Evolutionary conservation across 2,113 vertebrate genomes (phyloP), one percentile per base, ranked within the genome.

Genomic region (Cheirogaleus medius): DNA sequence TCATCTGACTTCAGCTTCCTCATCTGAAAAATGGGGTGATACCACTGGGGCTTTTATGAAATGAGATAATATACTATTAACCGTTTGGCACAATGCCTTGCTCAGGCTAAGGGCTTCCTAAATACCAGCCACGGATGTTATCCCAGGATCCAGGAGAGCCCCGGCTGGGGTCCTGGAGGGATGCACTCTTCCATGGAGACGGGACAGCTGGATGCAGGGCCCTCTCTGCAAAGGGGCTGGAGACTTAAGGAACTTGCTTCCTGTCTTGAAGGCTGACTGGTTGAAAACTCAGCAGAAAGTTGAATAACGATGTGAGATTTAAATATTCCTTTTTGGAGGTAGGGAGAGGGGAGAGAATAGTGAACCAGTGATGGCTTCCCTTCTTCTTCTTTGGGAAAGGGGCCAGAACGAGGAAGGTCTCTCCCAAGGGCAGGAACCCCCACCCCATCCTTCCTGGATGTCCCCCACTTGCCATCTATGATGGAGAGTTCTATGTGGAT

Each of bases 11-110:
- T 90, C 42, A 73, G 39, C 96, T 86, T 96, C 56, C 39, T 94
- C 63, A 91, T 95, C 81, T 92, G 91, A 92, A 87, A 97, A 88
- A 84, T 84, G n/a, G 27, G 8, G 32, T 60, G 73, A 71, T 64
- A 87, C 47, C 76, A 56, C 76, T 71, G 25, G 68, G 47, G 18
- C 47, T 80, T 69, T 32, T 23, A 39, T 47, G 47, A 47, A 47
- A 47, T 47, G 47, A 47, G 47, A 47, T n/a, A 23, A 90, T 69
- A 14, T 25, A 83, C 29, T 20, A 15, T 37, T 83, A 87, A 85
- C 56, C 68, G 14, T 87, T 87, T 56, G 83, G 37, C 39, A 91
- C 21, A 64, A 76, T 92, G 58, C 9, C 47, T 18, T 66, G 44
- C 21, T 93, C 39, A 39, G 56, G 60, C 32, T 74, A 66, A 86